Evolutionary conservation across 2,797 vertebrate genomes (phyloP).

Genomic region (Nothura maculosa): DNA sequence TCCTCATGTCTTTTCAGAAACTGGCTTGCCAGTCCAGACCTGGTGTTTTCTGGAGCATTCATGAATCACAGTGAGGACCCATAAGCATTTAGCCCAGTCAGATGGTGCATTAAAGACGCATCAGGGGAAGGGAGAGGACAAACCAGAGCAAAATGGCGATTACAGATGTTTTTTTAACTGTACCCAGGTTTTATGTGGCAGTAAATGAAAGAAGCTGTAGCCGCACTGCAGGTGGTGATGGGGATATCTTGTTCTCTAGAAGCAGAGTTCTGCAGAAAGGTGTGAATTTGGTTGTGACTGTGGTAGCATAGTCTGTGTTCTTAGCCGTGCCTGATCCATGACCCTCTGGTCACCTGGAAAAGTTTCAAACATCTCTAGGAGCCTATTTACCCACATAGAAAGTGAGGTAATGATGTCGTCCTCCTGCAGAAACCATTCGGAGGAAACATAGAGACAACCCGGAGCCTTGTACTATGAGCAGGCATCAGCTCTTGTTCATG

Average conservation of each 20-base stretch:
- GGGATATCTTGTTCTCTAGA: neutral
- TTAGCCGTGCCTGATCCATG: neutral
- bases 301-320: neutral
- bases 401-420: neutral
- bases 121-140: neutral
- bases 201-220: neutral
- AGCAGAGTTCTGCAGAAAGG: neutral
- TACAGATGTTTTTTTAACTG: accelerated
- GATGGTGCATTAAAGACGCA: neutral
- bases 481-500: neutral
- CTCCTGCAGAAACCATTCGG: neutral
- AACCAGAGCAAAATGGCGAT: neutral
- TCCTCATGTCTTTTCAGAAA: neutral
- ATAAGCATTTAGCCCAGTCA: neutral
- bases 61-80: neutral
- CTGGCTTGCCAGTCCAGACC: neutral
- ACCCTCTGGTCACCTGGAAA: neutral
- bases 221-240: neutral
- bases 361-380: neutral
- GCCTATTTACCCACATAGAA: neutral
- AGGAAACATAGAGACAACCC: neutral
- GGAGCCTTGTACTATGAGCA: neutral
- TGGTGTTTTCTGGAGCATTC: neutral
- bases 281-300: no score
- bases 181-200: neutral